phyloP scores from a whole-genome alignment of 2,797 vertebrate species.

The Selene dorsalis region DNA sequence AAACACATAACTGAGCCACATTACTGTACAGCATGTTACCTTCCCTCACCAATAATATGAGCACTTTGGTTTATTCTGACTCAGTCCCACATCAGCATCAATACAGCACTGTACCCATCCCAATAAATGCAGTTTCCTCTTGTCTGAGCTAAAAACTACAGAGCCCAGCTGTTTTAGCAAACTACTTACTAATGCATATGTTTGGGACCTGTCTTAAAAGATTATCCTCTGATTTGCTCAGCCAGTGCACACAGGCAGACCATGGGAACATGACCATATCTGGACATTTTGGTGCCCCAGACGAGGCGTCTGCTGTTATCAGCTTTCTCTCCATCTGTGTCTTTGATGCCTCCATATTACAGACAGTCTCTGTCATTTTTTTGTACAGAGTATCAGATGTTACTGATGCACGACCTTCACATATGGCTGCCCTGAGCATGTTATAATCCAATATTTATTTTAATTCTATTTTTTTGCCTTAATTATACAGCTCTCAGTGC shows the following conservation, averaged over 20 bases:
- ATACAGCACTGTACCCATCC: neutral
- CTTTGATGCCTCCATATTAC: neutral
- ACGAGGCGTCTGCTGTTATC: neutral
- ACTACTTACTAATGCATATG: neutral
- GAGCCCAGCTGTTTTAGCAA: neutral
- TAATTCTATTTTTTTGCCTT: neutral
- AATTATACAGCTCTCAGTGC: neutral
- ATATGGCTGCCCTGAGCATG: neutral
- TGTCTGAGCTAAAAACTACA: neutral
- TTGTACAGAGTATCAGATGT: neutral
- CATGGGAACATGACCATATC: neutral
- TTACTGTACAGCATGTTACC: neutral
- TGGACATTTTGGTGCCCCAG: neutral
- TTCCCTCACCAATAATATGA: neutral
- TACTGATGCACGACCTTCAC: neutral
- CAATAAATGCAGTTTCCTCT: neutral
- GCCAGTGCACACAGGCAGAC: neutral
- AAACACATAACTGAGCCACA: neutral
- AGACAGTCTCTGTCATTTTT: neutral
- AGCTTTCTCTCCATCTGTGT: neutral
- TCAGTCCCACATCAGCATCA: neutral
- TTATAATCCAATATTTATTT: conserved; percentile 1
- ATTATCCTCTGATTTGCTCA: neutral
- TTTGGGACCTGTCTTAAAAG: neutral
- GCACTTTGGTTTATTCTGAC: neutral